Evolutionary conservation across 1,140 invertebrate genomes (phyloP), one percentile per base, ranked within the genome.

Genomic region (Drosophila suzukii): DNA sequence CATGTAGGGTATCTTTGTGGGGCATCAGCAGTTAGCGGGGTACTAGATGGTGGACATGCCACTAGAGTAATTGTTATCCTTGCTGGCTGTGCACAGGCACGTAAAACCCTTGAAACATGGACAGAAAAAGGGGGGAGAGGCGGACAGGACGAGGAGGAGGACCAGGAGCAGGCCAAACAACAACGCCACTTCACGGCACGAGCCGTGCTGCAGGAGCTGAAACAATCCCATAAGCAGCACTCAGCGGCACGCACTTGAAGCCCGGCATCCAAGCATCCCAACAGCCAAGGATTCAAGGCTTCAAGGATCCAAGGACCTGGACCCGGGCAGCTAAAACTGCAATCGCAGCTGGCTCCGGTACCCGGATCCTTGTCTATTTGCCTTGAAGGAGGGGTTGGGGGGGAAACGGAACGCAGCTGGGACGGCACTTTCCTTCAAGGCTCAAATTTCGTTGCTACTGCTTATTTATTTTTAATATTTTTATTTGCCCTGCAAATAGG

Each of bases 391-490:
- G 15, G n/a, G 17, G 41, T 30, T 17, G 36, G n/a, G 5, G 1
- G 20, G 46, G 12, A 27, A 54, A 27, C 47, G 12, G 17, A 54
- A 27, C 47, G 36, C 73, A 66, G 55, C 44, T 60, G 74, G 32
- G 39, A 44, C 74, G 38, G 20, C 32, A 32, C 20, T 20, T 50
- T 59, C 43, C 34, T 49, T 56, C 34, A n/a, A 32, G 50, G 63
- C 59, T 82, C 76, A 43, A 85, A 75, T 88, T 82, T 65, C 51
- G 49, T 61, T 72, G 62, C 63, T 56, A 12, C 66, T 50, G 58
- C 66, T 72, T 86, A 88, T 88, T 86, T 86, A 79, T 79, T 86
- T 86, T 88, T 79, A 88, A 88, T 88, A 86, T 86, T 86, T 88
- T 65, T 86, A 76, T 86, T 86, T 86, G 51, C 59, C 50, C 43